Base-by-base conservation (phyloP, 2,797 vertebrate genomes). In the Dallia pectoralis region DNA sequence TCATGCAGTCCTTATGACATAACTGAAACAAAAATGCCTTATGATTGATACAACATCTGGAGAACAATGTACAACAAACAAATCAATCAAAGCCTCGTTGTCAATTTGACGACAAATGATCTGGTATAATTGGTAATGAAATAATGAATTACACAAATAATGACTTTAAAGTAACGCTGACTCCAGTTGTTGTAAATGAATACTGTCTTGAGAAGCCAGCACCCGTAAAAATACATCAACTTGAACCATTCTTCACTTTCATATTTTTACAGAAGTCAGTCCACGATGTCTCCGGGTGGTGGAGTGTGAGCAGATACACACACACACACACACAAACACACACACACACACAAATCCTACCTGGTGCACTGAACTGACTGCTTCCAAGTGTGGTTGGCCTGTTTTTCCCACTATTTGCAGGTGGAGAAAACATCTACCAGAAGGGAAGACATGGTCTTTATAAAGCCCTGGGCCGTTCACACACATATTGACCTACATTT, bases 351-450 rank as follows among this genome's bases (percentile, higher is more conserved):
- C 53, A 56, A 77, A 79, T 87, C 95, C 94, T 97, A 99, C 98
- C 98, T 96, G 96, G 88, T 89, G 97, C 90, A 90, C 91, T 97
- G 93, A 99, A 99, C 88, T 96, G 97, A 89, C 98, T 98, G 93
- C 98, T 99, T 88, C 95, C 97, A 47, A 99, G 92, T 1, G 97
- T 99, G 19, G 97, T 99, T 68, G 96, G 97, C 91, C 96, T 95
- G 88, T 95, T 98, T 93, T 97, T 99, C 85, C 96, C 97, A 91
- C 96, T 97, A 81, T 94, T 95, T 82, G 97, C 97, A 92, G 98
- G 98, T 85, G 98, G 98, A 29, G 98, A 99, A 91, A 99, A 99
- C 98, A 99, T 99, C 98, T 99, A 91, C 75, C 91, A 92, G 78
- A 87, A 86, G 67, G 93, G 71, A 32, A 16, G 75, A 27, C 73